Evolutionary conservation across 1,140 invertebrate species (phyloP).

Genomic region (Thalassaphorura encarpata): DNA sequence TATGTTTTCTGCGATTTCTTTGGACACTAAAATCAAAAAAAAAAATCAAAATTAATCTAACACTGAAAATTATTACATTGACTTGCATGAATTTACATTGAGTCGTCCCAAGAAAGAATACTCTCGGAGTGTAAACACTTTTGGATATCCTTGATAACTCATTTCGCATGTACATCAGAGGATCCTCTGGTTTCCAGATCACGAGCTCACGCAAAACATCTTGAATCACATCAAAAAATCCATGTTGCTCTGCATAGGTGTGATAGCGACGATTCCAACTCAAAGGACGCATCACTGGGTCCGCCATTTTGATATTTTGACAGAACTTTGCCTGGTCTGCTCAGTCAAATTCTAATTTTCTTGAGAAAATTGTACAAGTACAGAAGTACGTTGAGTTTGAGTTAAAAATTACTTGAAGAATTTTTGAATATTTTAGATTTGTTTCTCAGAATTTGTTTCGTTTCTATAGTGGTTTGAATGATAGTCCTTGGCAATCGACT

Average conservation of each 20-base stretch:
- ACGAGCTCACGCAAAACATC: constrained; percentile 19
- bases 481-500: background rate
- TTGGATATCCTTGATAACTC: constrained; percentile 17
- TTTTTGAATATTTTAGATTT: background rate
- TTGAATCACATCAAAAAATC: constrained; percentile 23
- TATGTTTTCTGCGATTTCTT: constrained; percentile 12
- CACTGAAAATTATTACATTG: background rate
- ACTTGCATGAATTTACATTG: constrained; percentile 1
- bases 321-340: background rate
- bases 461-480: background rate
- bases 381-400: background rate
- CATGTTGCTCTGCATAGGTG: constrained; percentile 23
- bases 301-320: constrained; percentile 16
- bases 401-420: background rate
- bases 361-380: background rate
- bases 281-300: constrained; percentile 18
- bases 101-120: constrained; percentile 19
- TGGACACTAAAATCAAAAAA: background rate
- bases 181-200: constrained; percentile 24
- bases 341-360: background rate
- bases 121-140: constrained; percentile 16
- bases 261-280: constrained; percentile 19
- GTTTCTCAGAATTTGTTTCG: background rate
- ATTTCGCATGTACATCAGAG: constrained; percentile 20
- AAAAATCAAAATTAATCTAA: background rate